Evolutionary conservation across 2,113 vertebrate species (phyloP), one percentile per base, ranked within the genome.

Genomic region (Motacilla alba): DNA sequence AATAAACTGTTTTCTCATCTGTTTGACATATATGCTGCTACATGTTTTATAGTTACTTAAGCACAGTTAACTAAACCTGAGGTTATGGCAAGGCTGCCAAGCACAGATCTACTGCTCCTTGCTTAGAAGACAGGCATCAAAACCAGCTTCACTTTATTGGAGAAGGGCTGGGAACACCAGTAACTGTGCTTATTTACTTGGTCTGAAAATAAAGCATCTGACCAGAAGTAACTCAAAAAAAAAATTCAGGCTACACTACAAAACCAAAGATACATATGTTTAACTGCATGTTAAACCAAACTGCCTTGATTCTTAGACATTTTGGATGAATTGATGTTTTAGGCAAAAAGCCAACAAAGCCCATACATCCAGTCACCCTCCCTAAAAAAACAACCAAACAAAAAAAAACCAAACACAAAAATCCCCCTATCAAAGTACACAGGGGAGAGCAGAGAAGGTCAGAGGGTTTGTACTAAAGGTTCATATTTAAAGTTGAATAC

Each of bases 371-470:
- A 39, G 35, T 18, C 11, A 39, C 4, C 1, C 2, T 30, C 14
- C 2, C 17, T 31, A 13, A 59, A 53, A 43, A 59, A 43, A 10
- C 13, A 47, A 31, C 1, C 7, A n/a, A 53, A 15, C 9, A 24
- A 46, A 31, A 20, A 73, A 60, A 2, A 37, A 59, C 7, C 9
- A 56, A 56, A 21, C 11, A 55, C 33, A 33, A 56, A 56, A 56
- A 21, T 7, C 7, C 30, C 10, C 22, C 6, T 49, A 41, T 9
- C 17, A 31, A 63, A 63, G 33, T 15, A 70, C 10, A 47, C 0
- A 0, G 2, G 1, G 5, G 6, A 19, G 7, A 67, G 15, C 5
- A 37, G 11, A 66, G 5, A 8, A 39, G 2, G 13, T 55, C 47
- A 77, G 20, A 35, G 7, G 10, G 18, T 46, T 62, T 17, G 3